A percentile compares a stretch with the other conserved stretches of the same genome.
phyloP scores from a whole-genome alignment of 2,888 invertebrate species.

The Gastrophysa polygoni region DNA sequence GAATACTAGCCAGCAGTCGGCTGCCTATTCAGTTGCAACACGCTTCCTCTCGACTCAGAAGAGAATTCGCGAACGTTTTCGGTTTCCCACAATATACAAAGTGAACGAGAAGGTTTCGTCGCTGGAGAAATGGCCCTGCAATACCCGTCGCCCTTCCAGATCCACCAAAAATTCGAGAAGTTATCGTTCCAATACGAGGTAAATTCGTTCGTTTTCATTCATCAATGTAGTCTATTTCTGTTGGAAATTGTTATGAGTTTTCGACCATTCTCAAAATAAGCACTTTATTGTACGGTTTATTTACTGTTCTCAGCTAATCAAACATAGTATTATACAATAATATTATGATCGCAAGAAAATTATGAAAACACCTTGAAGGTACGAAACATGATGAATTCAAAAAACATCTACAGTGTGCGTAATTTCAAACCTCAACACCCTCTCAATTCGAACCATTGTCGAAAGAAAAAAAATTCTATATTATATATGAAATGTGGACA shows the following conservation, averaged over 20 bases:
- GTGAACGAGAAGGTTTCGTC: neutral
- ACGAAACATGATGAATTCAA: no score
- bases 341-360: no score
- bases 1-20: constrained; percentile 19
- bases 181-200: constrained; percentile 50
- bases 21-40: neutral
- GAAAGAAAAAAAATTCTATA: no score
- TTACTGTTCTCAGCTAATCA: no score
- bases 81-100: neutral
- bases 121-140: constrained; percentile 46
- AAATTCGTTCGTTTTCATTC: constrained; percentile 28
- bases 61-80: neutral
- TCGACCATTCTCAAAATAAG: neutral
- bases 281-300: no score
- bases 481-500: no score
- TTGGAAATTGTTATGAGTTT: neutral
- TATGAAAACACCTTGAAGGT: no score
- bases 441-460: no score
- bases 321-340: no score
- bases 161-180: constrained; percentile 49
- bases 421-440: no score
- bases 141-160: constrained; percentile 41
- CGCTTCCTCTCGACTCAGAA: neutral
- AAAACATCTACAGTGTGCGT: no score
- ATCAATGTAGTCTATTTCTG: neutral